Conservation (phyloP, 2,797 vertebrate genomes). For the Crenichthys baileyi region DNA sequence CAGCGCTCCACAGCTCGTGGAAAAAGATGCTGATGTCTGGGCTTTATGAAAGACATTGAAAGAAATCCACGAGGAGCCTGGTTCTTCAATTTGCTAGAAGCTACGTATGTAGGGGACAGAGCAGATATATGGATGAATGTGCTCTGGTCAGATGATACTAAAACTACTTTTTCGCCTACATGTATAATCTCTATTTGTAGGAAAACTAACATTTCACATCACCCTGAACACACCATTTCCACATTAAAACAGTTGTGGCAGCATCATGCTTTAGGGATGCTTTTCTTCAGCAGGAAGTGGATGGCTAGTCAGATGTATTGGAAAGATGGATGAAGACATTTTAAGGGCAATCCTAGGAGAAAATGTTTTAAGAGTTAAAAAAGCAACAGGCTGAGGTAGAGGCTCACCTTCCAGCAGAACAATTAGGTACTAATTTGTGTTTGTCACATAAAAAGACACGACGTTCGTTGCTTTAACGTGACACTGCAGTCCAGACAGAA, state of each 20-base stretch:
- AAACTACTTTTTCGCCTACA: too few relatives aligned
- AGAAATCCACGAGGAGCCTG: too few relatives aligned
- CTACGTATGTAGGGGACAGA: too few relatives aligned
- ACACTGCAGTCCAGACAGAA: neutral
- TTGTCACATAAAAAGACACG: neutral
- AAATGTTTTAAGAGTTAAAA: neutral
- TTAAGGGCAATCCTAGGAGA: too few relatives aligned
- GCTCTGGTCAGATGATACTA: too few relatives aligned
- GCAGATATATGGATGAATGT: too few relatives aligned
- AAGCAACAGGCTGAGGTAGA: neutral
- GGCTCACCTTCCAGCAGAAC: neutral
- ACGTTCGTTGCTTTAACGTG: neutral
- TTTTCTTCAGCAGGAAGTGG: neutral
- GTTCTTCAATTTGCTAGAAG: too few relatives aligned
- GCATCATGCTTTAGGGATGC: neutral
- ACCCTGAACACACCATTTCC: neutral
- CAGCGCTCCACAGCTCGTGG: neutral
- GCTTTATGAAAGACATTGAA: too few relatives aligned
- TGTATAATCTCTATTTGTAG: too few relatives aligned
- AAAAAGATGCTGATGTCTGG: too few relatives aligned
- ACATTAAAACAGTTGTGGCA: neutral
- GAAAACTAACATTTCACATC: neutral
- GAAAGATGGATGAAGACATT: neutral
- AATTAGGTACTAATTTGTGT: neutral
- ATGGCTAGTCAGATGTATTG: neutral